Evolutionary conservation across 1,140 invertebrate species (phyloP), one percentile per base, ranked within the genome.

Genomic region (Ruditapes philippinarum): DNA sequence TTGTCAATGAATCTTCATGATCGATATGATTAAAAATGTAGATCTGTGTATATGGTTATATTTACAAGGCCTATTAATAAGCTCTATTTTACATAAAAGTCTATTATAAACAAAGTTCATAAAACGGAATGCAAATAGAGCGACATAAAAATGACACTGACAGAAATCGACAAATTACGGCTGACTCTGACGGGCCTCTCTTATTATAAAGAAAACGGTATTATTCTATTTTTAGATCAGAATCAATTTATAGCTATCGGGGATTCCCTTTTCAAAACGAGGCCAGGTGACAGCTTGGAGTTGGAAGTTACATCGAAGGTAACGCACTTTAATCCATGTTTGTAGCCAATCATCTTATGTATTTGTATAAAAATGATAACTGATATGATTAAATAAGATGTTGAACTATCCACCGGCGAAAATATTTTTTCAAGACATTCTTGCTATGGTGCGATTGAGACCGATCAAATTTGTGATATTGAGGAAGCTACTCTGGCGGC

Each of bases 231-330:
- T 78, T 78, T 78, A 78, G 49, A 45, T n/a, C 33, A n/a, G 49
- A 31, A 54, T 49, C 28, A 54, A 78, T 51, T 28, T 31, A 78
- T 78, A 78, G 74, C 4, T 57, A 51, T 4, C 17, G n/a, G 82
- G 83, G 51, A 79, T 83, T 68, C 76, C 85, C 60, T 42, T 54
- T 33, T 28, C n/a, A 70, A 62, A 88, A 80, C 74, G 85, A 88
- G 85, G 76, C 85, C 54, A 73, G 38, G 31, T 88, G 45, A 65
- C 62, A 38, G 49, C 45, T 80, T 33, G 28, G 36, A 62, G 49
- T 49, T 76, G 65, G 85, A 62, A 88, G 85, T 88, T 45, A 57
- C 25, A n/a, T 12, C 22, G 76, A 74, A 76, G 76, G 73, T 80
- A 79, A 42, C 25, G n/a, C 76, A n/a, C 31, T 88, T 79, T 88